Base-by-base conservation (phyloP, 2,888 invertebrate species). In the Drosophila multiciliata region DNA sequence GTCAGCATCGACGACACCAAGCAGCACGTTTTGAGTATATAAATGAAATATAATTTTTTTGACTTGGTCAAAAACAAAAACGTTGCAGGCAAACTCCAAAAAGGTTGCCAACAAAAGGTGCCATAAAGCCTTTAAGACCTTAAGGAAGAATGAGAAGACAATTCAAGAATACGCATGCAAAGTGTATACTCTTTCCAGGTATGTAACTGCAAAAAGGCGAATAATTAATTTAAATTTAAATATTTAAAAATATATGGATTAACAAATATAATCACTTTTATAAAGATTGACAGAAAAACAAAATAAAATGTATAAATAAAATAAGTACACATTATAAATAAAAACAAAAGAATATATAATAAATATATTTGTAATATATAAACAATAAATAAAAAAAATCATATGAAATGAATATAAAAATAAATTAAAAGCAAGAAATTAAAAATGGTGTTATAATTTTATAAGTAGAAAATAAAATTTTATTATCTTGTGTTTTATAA, bases 71-170 rank as follows among this genome's bases (percentile, higher is more conserved):
- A 52, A 58, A 75, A 76, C 80, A 76, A 80, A 77, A 75, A 70
- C 70, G 65, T 49, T 48, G 50, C 40, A 23, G 52, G 40, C 59
- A 35, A 58, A 52, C 45, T 36, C 55, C 32, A 29, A 64, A 66
- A 66, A 62, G 66, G 64, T 40, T 42, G 20, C 17, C 53, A 55
- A 48, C 82, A 68, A 82, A 75, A 82, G 52, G 67, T 82, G 83
- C 68, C 64, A 57, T 69, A 85, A 85, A 90, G 73, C 83, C 90
- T 82, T 84, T 84, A 89, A 83, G 88, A 59, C 65, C 20, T 52
- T 38, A 49, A 50, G 49, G 12, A 36, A 17, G 15, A 23, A 48
- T 40, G 48, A 32, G 36, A 55, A 23, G 20, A 45, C 4, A 15
- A 17, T 32, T 45, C 60, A 58, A 60, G 45, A 12, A 45, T 3